Conservation (phyloP, 2,797 vertebrate species). For the Paguma larvata region DNA sequence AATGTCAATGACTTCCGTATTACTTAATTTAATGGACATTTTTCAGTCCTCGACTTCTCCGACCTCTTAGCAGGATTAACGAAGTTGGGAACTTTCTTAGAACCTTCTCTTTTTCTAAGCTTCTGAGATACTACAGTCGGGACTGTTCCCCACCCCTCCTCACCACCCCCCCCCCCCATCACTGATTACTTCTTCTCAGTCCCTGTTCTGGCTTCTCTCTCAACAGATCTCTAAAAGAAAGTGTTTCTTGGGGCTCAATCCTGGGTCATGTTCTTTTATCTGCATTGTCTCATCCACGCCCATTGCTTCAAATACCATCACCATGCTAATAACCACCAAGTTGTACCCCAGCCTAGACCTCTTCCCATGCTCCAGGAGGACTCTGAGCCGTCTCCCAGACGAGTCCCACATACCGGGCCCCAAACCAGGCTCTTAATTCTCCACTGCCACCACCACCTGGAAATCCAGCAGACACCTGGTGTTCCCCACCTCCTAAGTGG, state of each 20-base stretch:
- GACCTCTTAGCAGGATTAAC: not conserved
- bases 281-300: not conserved
- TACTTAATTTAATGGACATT: not conserved
- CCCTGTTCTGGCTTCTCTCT: slow-evolving; percentile 21
- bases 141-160: not conserved
- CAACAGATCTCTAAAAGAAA: not conserved
- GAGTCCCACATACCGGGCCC: not conserved
- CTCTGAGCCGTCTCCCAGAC: not conserved
- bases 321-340: not conserved
- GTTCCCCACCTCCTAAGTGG: not conserved
- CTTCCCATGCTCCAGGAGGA: not conserved
- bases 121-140: not conserved
- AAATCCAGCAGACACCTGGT: not conserved
- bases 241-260: not conserved
- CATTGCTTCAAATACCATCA: not conserved
- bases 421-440: not conserved
- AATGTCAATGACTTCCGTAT: not conserved
- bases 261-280: not conserved
- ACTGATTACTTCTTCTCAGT: not conserved
- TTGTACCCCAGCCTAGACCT: not conserved
- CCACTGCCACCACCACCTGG: not conserved
- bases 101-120: not conserved
- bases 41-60: not conserved
- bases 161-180: not conserved
- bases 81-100: not conserved